A percentile compares a stretch with the other conserved stretches of the same genome.
phyloP scores from a whole-genome alignment of 2,888 invertebrate species.

The Artemia sp. region DNA sequence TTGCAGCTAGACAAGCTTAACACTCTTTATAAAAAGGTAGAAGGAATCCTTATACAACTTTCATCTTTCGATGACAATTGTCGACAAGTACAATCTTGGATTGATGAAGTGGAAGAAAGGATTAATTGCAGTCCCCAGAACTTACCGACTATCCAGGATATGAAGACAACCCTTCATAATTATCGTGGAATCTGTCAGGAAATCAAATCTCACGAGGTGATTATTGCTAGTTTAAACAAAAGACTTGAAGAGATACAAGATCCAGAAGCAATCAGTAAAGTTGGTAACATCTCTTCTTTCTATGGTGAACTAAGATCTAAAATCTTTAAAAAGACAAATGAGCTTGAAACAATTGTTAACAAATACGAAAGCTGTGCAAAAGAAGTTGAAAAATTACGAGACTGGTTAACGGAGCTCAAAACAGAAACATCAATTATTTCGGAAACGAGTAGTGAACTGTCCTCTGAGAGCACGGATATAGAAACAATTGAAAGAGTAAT shows the following conservation, averaged over 20 bases:
- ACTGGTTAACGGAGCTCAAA: slow-evolving; percentile 59
- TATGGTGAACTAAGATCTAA: slow-evolving; percentile 50
- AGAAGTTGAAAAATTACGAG: slow-evolving; percentile 60
- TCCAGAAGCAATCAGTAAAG: slow-evolving; percentile 54
- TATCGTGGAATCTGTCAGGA: slow-evolving; percentile 66
- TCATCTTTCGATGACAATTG: slow-evolving; percentile 84
- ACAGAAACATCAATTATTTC: slow-evolving; percentile 58
- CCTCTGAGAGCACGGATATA: slow-evolving; percentile 56
- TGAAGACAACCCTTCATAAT: slow-evolving; percentile 66
- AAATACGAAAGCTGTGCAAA: slow-evolving; percentile 69
- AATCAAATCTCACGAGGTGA: slow-evolving; percentile 63
- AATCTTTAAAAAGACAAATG: slow-evolving; percentile 46
- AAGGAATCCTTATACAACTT: slow-evolving; percentile 70
- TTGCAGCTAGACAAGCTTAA: slow-evolving; percentile 66
- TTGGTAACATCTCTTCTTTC: slow-evolving; percentile 51
- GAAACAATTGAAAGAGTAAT: slow-evolving; percentile 55
- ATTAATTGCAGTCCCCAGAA: slow-evolving; percentile 51
- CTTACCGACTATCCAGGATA: slow-evolving; percentile 64
- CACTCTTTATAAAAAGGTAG: slow-evolving; percentile 65
- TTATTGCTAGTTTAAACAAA: slow-evolving; percentile 62
- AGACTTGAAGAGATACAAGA: slow-evolving; percentile 62
- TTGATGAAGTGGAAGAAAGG: slow-evolving; percentile 57
- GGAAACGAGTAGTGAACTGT: slow-evolving; percentile 60
- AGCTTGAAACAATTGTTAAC: slow-evolving; percentile 50
- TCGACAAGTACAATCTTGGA: slow-evolving; percentile 67